Evolutionary conservation across 2,888 invertebrate genomes (phyloP).

Genomic region (Carcina quercana): DNA sequence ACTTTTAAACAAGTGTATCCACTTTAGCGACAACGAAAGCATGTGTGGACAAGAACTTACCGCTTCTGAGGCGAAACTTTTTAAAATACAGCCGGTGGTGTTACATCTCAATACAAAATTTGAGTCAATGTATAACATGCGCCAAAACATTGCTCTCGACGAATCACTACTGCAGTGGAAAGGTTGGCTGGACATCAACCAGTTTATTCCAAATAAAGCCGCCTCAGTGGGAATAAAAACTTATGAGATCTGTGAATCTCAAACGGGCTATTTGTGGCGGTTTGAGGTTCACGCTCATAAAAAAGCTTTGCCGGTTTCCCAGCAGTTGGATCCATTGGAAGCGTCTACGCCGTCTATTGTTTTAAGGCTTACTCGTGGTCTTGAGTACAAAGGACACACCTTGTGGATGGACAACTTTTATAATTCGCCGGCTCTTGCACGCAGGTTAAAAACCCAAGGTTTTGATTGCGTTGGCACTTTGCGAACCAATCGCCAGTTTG

Average conservation of each 20-base stretch:
- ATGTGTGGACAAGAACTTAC: not conserved
- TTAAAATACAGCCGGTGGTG: conserved; percentile 16
- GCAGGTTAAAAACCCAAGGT: conserved; percentile 15
- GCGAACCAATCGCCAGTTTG: conserved; percentile 16
- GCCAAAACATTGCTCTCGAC: conserved; percentile 18
- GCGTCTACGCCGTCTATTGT: conserved; percentile 12
- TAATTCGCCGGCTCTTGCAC: conserved; percentile 18
- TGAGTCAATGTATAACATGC: conserved; percentile 5
- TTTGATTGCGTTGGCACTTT: conserved; percentile 24
- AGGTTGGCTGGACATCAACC: conserved; percentile 15
- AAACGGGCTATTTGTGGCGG: conserved; percentile 21
- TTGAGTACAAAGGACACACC: conserved; percentile 17
- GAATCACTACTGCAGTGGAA: conserved; percentile 18
- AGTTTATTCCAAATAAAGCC: conserved; percentile 15
- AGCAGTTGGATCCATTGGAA: conserved; percentile 6
- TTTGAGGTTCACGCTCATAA: conserved; percentile 15
- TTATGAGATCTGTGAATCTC: conserved; percentile 20
- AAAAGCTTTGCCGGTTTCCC: not conserved
- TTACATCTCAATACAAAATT: conserved; percentile 10
- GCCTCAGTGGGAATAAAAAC: conserved; percentile 15
- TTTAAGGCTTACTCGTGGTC: conserved; percentile 14
- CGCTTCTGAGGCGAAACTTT: conserved; percentile 15
- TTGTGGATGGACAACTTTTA: conserved; percentile 25
- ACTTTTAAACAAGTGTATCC: conserved; percentile 4
- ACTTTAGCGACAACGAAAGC: conserved; percentile 5